These are phyloP conservation scores for Xenopus borealis DNA, from an alignment of 2,113 vertebrate genomes.

Conservation along the genomic window DNA sequence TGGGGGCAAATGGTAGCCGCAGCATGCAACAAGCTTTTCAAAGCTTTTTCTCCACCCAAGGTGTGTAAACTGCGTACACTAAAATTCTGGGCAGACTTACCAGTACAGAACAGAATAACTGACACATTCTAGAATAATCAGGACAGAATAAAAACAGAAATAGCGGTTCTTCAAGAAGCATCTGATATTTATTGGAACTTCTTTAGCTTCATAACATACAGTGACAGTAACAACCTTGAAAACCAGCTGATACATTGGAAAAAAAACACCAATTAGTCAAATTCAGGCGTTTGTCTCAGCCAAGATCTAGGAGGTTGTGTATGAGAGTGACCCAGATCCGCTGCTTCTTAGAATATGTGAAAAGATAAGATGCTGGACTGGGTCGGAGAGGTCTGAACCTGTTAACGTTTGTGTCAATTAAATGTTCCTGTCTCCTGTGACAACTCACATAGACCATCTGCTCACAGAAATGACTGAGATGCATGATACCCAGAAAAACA, in stretches of 20 bases:
- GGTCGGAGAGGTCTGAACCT: slow-evolving; percentile 8
- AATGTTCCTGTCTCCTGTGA: not conserved
- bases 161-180: not conserved
- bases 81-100: too few species aligned
- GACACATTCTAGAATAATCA: too few species aligned
- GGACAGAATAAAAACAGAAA: too few species aligned
- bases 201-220: slow-evolving; percentile 20
- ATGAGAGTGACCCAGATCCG: slow-evolving; percentile 24
- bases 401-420: slow-evolving; percentile 6
- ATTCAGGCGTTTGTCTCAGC: slow-evolving; percentile 12
- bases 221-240: slow-evolving; percentile 33
- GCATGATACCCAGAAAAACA: too few species aligned
- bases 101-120: too few species aligned
- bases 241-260: slow-evolving; percentile 36
- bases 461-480: slow-evolving; percentile 7
- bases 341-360: not conserved
- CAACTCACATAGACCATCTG: slow-evolving; percentile 6
- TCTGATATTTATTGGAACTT: slow-evolving; percentile 35
- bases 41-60: too few species aligned
- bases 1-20: too few species aligned
- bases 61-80: too few species aligned
- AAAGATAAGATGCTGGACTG: slow-evolving; percentile 17
- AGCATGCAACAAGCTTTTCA: too few species aligned
- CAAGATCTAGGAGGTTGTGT: slow-evolving; percentile 17
- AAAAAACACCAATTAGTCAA: slow-evolving; percentile 34